Percentiles rank a stretch among this genome's conserved stretches.
Evolutionary conservation across 2,888 invertebrate species (phyloP).

Genomic region (Diaprepes abbreviatus): DNA sequence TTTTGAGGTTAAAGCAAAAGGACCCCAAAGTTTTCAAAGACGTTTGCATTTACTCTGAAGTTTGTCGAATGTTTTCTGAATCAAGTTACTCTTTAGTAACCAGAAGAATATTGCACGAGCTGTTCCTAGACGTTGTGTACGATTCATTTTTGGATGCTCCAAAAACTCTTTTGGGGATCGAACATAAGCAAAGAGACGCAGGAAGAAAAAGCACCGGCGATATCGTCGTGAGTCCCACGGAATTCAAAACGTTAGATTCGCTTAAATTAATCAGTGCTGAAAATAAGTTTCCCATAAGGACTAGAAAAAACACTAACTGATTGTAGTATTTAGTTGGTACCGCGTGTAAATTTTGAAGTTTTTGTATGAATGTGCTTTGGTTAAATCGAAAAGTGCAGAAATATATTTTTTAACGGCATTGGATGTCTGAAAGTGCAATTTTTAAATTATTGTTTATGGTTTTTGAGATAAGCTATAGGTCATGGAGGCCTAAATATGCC

Average conservation of each 20-base stretch:
- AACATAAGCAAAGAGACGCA: slow-evolving; percentile 13
- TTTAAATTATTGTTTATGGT: no score
- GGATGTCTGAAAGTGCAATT: no score
- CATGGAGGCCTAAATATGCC: no score
- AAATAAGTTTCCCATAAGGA: slow-evolving; percentile 73
- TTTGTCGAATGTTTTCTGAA: slow-evolving; percentile 82
- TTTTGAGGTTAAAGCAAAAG: slow-evolving; percentile 82
- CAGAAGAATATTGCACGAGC: slow-evolving; percentile 91
- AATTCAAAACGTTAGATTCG: slow-evolving; percentile 64
- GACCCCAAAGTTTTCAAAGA: slow-evolving; percentile 84
- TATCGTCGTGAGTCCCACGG: slow-evolving; percentile 53
- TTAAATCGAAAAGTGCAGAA: slow-evolving; percentile 20
- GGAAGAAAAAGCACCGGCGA: slow-evolving; percentile 52
- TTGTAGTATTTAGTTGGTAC: slow-evolving; percentile 1
- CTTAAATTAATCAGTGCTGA: slow-evolving; percentile 72
- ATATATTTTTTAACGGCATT: no score
- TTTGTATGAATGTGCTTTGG: background rate
- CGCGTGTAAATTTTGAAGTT: background rate
- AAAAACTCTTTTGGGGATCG: slow-evolving; percentile 49
- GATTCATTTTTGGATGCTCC: slow-evolving; percentile 72
- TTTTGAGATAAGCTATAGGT: no score
- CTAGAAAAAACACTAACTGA: slow-evolving; percentile 49
- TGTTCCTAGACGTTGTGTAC: slow-evolving; percentile 89
- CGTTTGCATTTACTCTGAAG: slow-evolving; percentile 93
- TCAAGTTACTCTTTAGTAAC: slow-evolving; percentile 87